Conservation (phyloP, 2,888 invertebrate genomes). For the Halocaridina rubra region DNA sequence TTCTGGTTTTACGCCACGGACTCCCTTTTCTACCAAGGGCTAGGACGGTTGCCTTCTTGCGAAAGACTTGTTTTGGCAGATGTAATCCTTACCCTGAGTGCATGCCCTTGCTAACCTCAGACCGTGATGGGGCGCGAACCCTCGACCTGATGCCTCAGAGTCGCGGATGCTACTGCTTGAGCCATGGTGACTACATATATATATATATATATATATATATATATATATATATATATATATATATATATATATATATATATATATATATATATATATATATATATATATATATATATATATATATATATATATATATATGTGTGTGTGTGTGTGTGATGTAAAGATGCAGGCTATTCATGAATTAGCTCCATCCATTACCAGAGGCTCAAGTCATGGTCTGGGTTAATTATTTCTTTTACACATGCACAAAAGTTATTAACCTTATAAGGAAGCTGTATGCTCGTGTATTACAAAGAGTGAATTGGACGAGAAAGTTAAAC, state of each 20-base stretch:
- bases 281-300: not conserved
- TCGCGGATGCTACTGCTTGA: no score
- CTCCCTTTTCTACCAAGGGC: no score
- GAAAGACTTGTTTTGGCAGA: no score
- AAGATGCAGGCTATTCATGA: no score
- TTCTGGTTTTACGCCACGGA: no score
- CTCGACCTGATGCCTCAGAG: no score
- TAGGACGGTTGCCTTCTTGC: no score
- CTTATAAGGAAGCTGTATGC: not conserved
- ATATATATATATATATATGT: not conserved
- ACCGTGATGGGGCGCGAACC: no score
- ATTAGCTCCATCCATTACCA: no score
- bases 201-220: conserved; percentile 6
- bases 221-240: conserved; percentile 11
- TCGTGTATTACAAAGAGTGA: not conserved
- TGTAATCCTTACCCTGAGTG: no score
- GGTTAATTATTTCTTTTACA: not conserved
- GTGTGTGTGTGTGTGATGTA: not conserved
- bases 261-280: not conserved
- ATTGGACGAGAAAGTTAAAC: not conserved
- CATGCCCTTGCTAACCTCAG: no score
- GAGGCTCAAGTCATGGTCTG: not conserved
- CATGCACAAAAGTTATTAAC: not conserved
- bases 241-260: not conserved
- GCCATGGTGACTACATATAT: no score